Conservation (phyloP, 2,797 vertebrate species). For the Macroramphosus scolopax region DNA sequence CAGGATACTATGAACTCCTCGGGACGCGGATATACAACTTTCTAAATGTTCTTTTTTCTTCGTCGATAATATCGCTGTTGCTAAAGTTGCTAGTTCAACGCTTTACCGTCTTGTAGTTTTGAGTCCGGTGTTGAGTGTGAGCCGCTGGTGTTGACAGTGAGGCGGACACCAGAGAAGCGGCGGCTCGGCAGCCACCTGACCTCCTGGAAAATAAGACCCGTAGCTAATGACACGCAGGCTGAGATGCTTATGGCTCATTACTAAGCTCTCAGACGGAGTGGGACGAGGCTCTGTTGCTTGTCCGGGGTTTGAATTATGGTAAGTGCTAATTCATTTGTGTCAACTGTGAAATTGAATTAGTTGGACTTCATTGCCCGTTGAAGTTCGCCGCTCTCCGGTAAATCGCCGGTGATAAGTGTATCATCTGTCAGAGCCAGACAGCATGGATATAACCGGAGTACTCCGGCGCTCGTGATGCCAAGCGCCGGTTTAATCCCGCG, state of each 20-base stretch:
- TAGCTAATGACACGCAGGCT: constrained; percentile 50
- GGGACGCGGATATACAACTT: too few relatives aligned
- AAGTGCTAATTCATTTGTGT: constrained; percentile 23
- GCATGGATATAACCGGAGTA: constrained; percentile 43
- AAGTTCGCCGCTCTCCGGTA: background rate
- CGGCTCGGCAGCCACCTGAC: constrained; percentile 64
- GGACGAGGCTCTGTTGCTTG: constrained; percentile 7
- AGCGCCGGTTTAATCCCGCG: constrained; percentile 42
- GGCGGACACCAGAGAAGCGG: constrained; percentile 68
- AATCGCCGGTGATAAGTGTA: too few relatives aligned
- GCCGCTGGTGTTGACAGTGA: constrained; percentile 28
- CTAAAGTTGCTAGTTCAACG: too few relatives aligned
- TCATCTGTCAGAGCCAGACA: constrained; percentile 4
- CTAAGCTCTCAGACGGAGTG: constrained; percentile 34
- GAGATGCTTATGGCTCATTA: too few relatives aligned
- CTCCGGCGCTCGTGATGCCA: constrained; percentile 59
- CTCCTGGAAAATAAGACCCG: constrained; percentile 58
- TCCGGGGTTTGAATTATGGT: constrained; percentile 16
- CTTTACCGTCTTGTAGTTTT: too few relatives aligned
- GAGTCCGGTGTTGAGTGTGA: too few relatives aligned
- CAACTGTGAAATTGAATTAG: constrained; percentile 19
- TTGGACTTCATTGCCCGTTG: constrained; percentile 11
- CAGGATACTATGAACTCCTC: constrained; percentile 18
- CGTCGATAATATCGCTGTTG: too few relatives aligned
- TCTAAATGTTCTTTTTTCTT: constrained; percentile 40